Evolutionary conservation across 2,797 vertebrate genomes (phyloP), one percentile per base, ranked within the genome.

Genomic region (Rhincodon typus): DNA sequence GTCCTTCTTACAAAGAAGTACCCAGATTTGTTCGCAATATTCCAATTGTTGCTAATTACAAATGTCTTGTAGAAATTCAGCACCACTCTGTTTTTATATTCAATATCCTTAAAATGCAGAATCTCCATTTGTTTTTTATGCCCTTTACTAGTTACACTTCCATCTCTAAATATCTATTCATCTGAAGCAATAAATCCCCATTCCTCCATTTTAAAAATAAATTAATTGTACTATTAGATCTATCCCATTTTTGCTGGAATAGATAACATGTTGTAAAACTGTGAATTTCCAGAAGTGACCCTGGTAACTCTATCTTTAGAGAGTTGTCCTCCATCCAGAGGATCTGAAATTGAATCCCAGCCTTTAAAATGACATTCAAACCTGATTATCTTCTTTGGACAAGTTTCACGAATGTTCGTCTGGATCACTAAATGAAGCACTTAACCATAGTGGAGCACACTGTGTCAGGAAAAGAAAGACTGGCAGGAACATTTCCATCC

Each of bases 281-380:
- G 94, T 74, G 94, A 95, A 34, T 34, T 74, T 72, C 70, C 53
- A 30, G 21, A 77, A 72, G 70, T 95, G 94, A 34, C 70, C 57
- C 69, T 10, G 42, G 70, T 95, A 53, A n/a, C 70, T 94, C 67
- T 57, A 50, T 77, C 94, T n/a, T 53, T 15, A 46, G 27, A 95
- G 5, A 53, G 94, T 21, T 95, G 46, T 50, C 27, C 10, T 95
- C 27, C 46, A 42, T 77, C 46, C 42, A 77, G 27, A n/a, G 70
- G 5, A 34, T 34, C 5, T 21, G 25, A 57, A 95, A 95, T 77
- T 77, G 94, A 77, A 77, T 77, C 94, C 70, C 13, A 34, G 70
- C 27, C 30, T 50, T 94, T 77, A 53, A 95, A 72, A 77, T 74
- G 70, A 30, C 94, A 50, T 95, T 95, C 94, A 95, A 50, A 77